A percentile compares a stretch with the other conserved stretches of the same genome.
Evolutionary conservation across 1,140 invertebrate genomes (phyloP).

Genomic region (Achroia grisella): DNA sequence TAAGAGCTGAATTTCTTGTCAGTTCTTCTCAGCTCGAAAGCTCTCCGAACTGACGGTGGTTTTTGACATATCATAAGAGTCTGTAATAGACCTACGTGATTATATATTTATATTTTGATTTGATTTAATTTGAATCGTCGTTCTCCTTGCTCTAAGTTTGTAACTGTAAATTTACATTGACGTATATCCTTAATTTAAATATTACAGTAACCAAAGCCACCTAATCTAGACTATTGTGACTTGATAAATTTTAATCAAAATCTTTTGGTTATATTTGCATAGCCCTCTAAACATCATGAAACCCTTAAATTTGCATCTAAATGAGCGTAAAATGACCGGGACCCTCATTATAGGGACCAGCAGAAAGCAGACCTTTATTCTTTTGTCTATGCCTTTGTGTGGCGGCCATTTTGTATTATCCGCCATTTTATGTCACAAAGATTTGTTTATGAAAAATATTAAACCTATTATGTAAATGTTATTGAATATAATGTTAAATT

Average conservation of each 20-base stretch:
- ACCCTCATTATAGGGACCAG: slow-evolving; percentile 43
- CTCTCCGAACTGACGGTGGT: too few species aligned
- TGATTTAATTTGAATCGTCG: too few species aligned
- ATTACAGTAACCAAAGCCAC: too few species aligned
- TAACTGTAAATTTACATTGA: too few species aligned
- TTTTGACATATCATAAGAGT: too few species aligned
- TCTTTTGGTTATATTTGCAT: slow-evolving; percentile 55
- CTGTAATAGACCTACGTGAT: too few species aligned
- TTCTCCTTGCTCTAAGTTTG: too few species aligned
- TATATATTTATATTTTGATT: too few species aligned
- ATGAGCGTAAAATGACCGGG: slow-evolving; percentile 56
- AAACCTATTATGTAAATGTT: slow-evolving; percentile 8
- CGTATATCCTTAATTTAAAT: too few species aligned
- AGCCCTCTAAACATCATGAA: slow-evolving; percentile 49
- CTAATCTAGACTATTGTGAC: slow-evolving; percentile 10
- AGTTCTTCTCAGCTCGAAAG: too few species aligned
- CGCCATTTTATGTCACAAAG: slow-evolving; percentile 31
- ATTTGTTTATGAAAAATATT: slow-evolving; percentile 24
- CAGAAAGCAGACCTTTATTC: slow-evolving; percentile 39
- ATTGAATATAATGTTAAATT: too few species aligned
- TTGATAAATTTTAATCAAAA: slow-evolving; percentile 62
- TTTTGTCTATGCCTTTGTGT: slow-evolving; percentile 45
- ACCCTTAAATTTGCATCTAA: slow-evolving; percentile 62
- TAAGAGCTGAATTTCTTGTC: too few species aligned
- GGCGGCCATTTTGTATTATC: slow-evolving; percentile 30